phyloP scores from a whole-genome alignment of 2,797 vertebrate genomes.

The Pangasius macronema region DNA sequence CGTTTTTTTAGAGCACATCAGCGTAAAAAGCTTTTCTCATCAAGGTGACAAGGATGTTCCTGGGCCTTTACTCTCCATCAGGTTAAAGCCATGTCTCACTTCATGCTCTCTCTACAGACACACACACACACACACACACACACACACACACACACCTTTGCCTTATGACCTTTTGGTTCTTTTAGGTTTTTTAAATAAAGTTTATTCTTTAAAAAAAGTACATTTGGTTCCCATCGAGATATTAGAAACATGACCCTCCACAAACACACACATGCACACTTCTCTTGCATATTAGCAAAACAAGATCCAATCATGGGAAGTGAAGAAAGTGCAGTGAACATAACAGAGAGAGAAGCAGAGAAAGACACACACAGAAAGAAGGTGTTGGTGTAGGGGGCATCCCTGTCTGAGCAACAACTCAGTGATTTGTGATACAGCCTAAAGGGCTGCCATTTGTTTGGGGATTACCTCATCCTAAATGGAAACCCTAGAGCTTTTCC shows the following conservation, averaged over 20 bases:
- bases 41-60: slow-evolving; percentile 63
- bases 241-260: neutral
- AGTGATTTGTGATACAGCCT: slow-evolving; percentile 60
- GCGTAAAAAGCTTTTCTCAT: slow-evolving; percentile 60
- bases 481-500: slow-evolving; percentile 50
- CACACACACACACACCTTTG: slow-evolving; percentile 12
- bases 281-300: neutral
- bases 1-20: slow-evolving; percentile 22
- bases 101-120: slow-evolving; percentile 28
- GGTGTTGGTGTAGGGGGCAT: slow-evolving; percentile 44
- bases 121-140: slow-evolving; percentile 18
- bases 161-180: neutral
- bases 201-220: neutral
- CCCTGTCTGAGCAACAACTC: slow-evolving; percentile 49
- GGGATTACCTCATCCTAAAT: slow-evolving; percentile 67
- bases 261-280: neutral
- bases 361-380: neutral
- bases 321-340: neutral
- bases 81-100: slow-evolving; percentile 59
- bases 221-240: neutral
- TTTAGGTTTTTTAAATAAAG: neutral
- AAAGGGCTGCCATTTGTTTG: slow-evolving; percentile 58
- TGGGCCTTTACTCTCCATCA: slow-evolving; percentile 62
- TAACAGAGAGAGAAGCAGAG: neutral
- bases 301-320: neutral